Base-by-base conservation (phyloP, 2,888 invertebrate species). In the Omphaloscelis lunosa region DNA sequence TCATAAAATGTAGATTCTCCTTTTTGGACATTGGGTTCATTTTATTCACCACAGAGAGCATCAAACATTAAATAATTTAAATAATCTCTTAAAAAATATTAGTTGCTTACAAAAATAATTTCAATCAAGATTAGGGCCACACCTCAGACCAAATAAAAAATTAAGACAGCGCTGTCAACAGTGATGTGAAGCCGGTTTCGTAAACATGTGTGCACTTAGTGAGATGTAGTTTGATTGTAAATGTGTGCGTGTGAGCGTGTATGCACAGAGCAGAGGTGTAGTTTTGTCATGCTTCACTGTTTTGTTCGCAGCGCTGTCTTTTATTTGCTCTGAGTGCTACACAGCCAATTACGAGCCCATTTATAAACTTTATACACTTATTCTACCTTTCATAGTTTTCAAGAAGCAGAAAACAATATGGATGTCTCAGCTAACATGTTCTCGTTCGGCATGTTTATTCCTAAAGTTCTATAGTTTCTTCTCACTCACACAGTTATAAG, bases 11-110 rank as follows among this genome's bases (percentile, higher is more conserved):
- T 23, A 45, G 6, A 1, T 17, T 51, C 5, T 59, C 7, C 17
- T 61, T 75, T n/a, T 7, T 11, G 9, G 29, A 6, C 51, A 61
- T n/a, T 41, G 17, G 17, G 59, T 62, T 45, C 2, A 27, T 45
- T 53, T 53, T 70, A 59, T 12, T 81, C 27, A 53, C 27, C 58
- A 74, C 65, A 82, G 67, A 67, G 66, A 67, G 76, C 62, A n/a
- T 75, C 9, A 51, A 80, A 6, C 41, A 23, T n/a, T 17, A 34
- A 72, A 66, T 72, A 51, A 39, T n/a, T 11, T 73, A 56, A 62
- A 27, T 61, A 56, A 80, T 81, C 45, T 82, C 17, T 34, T 73
- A 58, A 58, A 20, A 34, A 34, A 23, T 20, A 51, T 27, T 20
- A 51, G 9, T 51, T n/a, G 34, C 8, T 72, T 59, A n/a, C 11